Base-by-base conservation (phyloP, 2,888 invertebrate species). In the Opisthograptis luteolata region DNA sequence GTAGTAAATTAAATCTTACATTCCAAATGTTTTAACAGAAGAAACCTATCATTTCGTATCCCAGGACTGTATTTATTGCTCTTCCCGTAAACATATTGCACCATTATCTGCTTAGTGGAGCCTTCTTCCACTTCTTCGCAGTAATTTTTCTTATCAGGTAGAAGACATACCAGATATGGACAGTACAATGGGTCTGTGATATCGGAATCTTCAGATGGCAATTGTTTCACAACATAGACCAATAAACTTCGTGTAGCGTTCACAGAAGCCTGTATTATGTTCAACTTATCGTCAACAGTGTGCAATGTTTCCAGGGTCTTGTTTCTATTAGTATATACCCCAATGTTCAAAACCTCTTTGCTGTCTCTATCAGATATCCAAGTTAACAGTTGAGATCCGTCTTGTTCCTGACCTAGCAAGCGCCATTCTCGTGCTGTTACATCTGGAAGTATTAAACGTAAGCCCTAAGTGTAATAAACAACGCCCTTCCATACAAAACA, bases 261-360 rank as follows among this genome's bases (percentile, higher is more conserved):
- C 2, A 96, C 92, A 2, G 96, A 94, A 8, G 96, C 96, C 84
- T 97, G 96, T 58, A 96, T 93, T 40, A 96, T 92, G 71, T 96
- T 95, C 1, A 93, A 70, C 55, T 92, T 87, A 41, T 91, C 87
- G 3, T 91, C 75, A 73, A 96, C 95, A 14, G 91, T 92, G 69
- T 95, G 91, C 6, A 96, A 77, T 20, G 92, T 89, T 64, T 89
- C 78, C 40, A 95, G 76, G 3, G 84, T 80, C 74, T 95, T 94
- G 12, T 91, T 87, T 48, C 91, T 87, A 54, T 93, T 92, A 50
- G 92, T 89, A 66, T 94, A 95, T 28, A 93, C 83, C 0, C 95
- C 95, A 54, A 95, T 91, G 47, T 82, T 81, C 24, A 84, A 70
- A 6, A 83, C 73, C 50, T 87, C 83, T 44, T 73, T 75, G 8